Percentiles rank a stretch among this genome's conserved stretches.
Evolutionary conservation across 2,888 invertebrate species (phyloP).

Genomic region (Syrphus vitripennis): DNA sequence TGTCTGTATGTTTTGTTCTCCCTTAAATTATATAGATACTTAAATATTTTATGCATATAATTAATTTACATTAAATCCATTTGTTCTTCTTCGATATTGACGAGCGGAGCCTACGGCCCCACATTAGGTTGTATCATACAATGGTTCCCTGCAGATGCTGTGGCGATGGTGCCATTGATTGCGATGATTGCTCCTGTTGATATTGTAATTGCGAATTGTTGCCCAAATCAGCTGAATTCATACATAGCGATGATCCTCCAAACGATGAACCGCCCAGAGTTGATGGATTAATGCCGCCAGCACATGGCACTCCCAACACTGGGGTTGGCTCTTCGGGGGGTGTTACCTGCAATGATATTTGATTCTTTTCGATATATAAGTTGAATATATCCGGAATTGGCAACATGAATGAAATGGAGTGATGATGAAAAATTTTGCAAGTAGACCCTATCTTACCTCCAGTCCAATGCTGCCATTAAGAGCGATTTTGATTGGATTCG

Average conservation of each 20-base stretch:
- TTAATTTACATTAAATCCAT: slow-evolving; percentile 80
- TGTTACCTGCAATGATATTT: slow-evolving; percentile 83
- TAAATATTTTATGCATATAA: slow-evolving; percentile 8
- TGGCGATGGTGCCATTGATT: slow-evolving; percentile 81
- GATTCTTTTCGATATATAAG: slow-evolving; percentile 75
- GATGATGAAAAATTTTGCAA: not conserved
- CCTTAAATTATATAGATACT: slow-evolving; percentile 36
- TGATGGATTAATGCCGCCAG: slow-evolving; percentile 81
- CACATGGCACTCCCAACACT: slow-evolving; percentile 79
- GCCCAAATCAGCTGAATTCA: slow-evolving; percentile 78
- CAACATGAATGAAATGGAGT: not conserved
- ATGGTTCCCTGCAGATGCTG: slow-evolving; percentile 94
- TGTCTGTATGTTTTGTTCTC: slow-evolving; percentile 65
- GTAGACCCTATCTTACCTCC: slow-evolving; percentile 81
- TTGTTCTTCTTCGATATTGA: slow-evolving; percentile 85
- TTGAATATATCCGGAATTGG: slow-evolving; percentile 4
- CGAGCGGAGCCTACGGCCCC: slow-evolving; percentile 93
- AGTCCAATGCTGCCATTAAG: slow-evolving; percentile 93
- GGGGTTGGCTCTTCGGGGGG: slow-evolving; percentile 85
- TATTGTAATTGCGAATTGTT: slow-evolving; percentile 86
- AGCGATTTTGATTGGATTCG: slow-evolving; percentile 91
- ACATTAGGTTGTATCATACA: slow-evolving; percentile 97
- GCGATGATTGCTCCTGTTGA: slow-evolving; percentile 77
- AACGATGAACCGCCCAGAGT: slow-evolving; percentile 77
- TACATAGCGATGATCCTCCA: slow-evolving; percentile 78